phyloP scores from a whole-genome alignment of 2,888 invertebrate genomes.

The Pristionchus mayeri region DNA sequence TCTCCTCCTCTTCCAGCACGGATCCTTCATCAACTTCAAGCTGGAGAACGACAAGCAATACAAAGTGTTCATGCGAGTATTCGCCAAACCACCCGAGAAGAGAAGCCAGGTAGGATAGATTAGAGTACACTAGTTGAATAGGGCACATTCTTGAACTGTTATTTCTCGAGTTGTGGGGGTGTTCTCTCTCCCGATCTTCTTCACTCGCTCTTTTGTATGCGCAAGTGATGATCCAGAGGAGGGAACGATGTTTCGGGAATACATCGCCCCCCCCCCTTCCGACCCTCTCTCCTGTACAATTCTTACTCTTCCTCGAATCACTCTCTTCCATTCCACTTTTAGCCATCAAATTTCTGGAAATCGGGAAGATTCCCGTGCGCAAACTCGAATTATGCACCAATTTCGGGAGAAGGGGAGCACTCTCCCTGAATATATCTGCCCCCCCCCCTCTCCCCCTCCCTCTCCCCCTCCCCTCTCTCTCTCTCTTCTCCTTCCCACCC shows the following conservation, averaged over 20 bases:
- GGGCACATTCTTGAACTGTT: neutral
- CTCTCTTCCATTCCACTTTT: neutral
- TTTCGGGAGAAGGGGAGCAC: constrained; percentile 13
- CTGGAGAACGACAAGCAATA: constrained; percentile 70
- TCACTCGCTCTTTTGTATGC: constrained; percentile 6
- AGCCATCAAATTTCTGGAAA: constrained; percentile 7
- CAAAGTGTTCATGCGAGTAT: constrained; percentile 72
- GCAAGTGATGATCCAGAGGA: neutral
- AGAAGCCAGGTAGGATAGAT: constrained; percentile 39
- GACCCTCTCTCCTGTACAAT: neutral
- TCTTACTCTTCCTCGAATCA: neutral
- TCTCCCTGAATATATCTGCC: constrained; percentile 9
- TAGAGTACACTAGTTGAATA: neutral
- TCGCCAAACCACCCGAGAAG: constrained; percentile 56
- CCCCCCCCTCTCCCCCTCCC: neutral
- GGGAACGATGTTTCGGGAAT: neutral
- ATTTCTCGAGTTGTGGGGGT: neutral
- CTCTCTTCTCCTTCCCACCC: neutral
- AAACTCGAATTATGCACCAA: constrained; percentile 36
- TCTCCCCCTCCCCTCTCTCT: neutral
- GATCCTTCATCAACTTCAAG: constrained; percentile 71
- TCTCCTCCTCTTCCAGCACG: constrained; percentile 60
- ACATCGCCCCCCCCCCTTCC: neutral
- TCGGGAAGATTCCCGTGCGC: neutral
- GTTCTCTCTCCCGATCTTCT: neutral